phyloP scores from a whole-genome alignment of 2,113 vertebrate species.

The Macquaria ambigua region DNA sequence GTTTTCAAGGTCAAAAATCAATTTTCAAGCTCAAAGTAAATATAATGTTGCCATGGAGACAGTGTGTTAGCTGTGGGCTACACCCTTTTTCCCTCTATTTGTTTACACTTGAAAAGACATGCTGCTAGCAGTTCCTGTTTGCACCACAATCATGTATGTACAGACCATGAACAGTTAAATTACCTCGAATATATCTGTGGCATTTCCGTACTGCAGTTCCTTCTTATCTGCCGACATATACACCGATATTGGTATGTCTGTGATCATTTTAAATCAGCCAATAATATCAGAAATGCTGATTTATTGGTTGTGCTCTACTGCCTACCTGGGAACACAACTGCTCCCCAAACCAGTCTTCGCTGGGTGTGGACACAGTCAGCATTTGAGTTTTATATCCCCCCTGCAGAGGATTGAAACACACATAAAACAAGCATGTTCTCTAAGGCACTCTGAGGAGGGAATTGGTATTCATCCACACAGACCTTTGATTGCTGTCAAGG shows the following conservation, averaged over 20 bases:
- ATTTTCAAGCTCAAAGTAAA: neutral
- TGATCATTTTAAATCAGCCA: neutral
- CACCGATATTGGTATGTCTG: neutral
- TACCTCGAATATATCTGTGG: neutral
- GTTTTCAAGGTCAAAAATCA: neutral
- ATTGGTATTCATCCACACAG: constrained; percentile 25
- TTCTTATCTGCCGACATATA: neutral
- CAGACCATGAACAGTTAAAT: neutral
- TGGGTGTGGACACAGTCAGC: neutral
- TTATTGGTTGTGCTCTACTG: neutral
- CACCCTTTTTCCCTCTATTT: neutral
- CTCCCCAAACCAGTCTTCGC: neutral
- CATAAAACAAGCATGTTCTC: constrained; percentile 21
- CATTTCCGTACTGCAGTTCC: neutral
- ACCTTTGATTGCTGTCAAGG: constrained; percentile 31
- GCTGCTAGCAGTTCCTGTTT: neutral
- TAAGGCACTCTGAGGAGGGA: constrained; percentile 19
- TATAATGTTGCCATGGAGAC: constrained; percentile 1
- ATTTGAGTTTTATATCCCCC: constrained; percentile 1
- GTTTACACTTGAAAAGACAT: neutral
- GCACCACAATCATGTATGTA: neutral
- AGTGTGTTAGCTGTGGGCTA: neutral
- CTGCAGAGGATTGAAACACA: constrained; percentile 6
- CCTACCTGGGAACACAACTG: neutral
- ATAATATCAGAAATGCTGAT: neutral